Evolutionary conservation across 2,113 vertebrate genomes (phyloP).

Genomic region (Mionectes macconnelli): DNA sequence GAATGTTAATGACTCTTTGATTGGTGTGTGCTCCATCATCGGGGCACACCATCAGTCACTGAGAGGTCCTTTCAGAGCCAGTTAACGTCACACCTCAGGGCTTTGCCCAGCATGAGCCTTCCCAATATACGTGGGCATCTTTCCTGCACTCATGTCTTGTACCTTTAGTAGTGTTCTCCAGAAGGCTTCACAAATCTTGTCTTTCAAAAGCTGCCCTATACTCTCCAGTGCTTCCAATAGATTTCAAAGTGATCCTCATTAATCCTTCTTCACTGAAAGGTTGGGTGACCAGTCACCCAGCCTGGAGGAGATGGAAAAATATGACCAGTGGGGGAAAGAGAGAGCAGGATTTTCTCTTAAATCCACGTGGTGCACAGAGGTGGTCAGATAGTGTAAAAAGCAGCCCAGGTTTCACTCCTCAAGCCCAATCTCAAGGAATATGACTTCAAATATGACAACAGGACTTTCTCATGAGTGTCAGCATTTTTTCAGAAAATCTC

Average conservation of each 20-base stretch:
- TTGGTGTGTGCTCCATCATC: neutral
- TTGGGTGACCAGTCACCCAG: neutral
- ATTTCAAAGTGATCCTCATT: neutral
- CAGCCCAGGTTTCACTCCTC: neutral
- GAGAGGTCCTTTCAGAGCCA: neutral
- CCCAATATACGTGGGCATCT: neutral
- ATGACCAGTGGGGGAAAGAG: neutral
- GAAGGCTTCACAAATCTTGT: neutral
- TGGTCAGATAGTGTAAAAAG: neutral
- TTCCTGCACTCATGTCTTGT: neutral
- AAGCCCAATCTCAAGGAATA: neutral
- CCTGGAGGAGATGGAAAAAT: neutral
- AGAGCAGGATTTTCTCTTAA: neutral
- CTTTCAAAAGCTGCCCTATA: neutral
- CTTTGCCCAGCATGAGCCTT: rapidly evolving
- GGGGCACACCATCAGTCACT: neutral
- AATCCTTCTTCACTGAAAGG: neutral
- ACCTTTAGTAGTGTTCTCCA: neutral
- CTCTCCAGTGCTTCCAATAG: neutral
- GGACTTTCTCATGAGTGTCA: neutral
- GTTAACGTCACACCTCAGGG: neutral
- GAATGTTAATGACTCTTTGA: conserved; percentile 4
- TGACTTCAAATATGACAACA: neutral
- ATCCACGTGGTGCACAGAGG: neutral
- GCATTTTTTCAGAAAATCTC: neutral